Evolutionary conservation across 1,140 invertebrate species (phyloP).

Genomic region (Drosophila equinoxialis): DNA sequence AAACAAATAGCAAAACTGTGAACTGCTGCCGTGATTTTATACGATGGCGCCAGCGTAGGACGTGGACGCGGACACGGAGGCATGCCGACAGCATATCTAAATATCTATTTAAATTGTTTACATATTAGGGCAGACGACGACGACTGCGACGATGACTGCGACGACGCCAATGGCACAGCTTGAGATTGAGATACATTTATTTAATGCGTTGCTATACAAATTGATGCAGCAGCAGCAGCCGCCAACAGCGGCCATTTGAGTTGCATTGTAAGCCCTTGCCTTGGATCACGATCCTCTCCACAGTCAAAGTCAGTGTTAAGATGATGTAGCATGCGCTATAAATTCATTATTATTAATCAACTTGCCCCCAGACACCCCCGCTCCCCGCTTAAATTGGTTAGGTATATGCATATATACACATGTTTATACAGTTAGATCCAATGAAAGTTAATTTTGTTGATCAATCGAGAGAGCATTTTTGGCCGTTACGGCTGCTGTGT

Average conservation of each 20-base stretch:
- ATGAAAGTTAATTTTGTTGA: conserved; percentile 5
- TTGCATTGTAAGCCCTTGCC: conserved; percentile 37
- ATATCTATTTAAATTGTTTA: conserved; percentile 81
- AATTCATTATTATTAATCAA: conserved; percentile 58
- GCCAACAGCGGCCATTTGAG: conserved; percentile 47
- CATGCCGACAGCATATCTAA: conserved; percentile 69
- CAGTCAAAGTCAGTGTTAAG: conserved; percentile 59
- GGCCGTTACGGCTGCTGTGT: conserved; percentile 30
- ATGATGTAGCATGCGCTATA: conserved; percentile 67
- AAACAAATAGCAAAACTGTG: conserved; percentile 69
- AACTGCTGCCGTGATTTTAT: conserved; percentile 3
- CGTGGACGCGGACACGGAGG: conserved; percentile 2
- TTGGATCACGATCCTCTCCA: conserved; percentile 3
- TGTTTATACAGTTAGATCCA: conserved; percentile 1
- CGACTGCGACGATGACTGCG: conserved; percentile 1
- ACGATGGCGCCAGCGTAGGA: conserved; percentile 37
- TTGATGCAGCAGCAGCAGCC: conserved; percentile 39
- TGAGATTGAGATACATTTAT: conserved; percentile 80
- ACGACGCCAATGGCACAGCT: conserved; percentile 65
- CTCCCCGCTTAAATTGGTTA: neutral
- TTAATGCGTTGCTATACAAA: conserved; percentile 74
- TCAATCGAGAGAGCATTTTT: neutral
- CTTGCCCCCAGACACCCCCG: conserved; percentile 30
- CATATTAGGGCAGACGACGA: conserved; percentile 49
- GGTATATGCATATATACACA: no score